Base-by-base conservation (phyloP, 2,797 vertebrate species). In the Erpetoichthys calabaricus region DNA sequence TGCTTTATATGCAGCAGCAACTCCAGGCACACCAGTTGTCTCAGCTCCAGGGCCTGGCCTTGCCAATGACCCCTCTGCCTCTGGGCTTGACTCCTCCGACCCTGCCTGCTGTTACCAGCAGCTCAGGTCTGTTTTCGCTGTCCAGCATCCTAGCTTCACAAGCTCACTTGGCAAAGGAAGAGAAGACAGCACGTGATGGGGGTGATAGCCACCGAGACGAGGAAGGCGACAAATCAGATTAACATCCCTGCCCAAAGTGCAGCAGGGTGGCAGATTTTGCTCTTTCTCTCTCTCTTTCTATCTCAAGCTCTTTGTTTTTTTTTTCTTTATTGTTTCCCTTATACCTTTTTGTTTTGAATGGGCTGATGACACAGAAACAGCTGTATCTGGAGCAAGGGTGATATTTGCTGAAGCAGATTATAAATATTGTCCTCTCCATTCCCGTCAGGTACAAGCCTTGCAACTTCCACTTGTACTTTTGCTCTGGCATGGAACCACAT, bases 1-100 rank as follows among this genome's bases (percentile, higher is more conserved):
- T 25, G 25, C 45, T 0, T 81, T 83, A 64, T 68, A 72, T 86
- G 80, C 85, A 98, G 95, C 95, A 98, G 91, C 92, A 98, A 90
- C 95, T 98, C 72, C 95, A 98, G 72, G 95, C 92, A 67, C 95
- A 98, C 76, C 95, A 98, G 87, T 89, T 98, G 72, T 98, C 94
- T 3, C 95, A 98, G 89, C 91, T 97, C 70, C 95, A 98, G 79
- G 95, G 92, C 4, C 86, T 97, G 59, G 92, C 92, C 50, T 82
- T 98, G 73, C 95, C 93, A 55, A 87, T 98, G 85, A 91, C 91
- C 55, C 91, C 91, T 0, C 83, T 97, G 62, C 94, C 95, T 0
- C 84, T 97, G 82, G 93, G 94, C 60, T 81, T 98, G 59, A 91
- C 89, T 80, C 92, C 89, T 7, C 92, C 90, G 0, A 80, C 85